A percentile compares a stretch with the other conserved stretches of the same genome.
Conservation (phyloP, 2,113 vertebrate genomes). For the Coturnix japonica region DNA sequence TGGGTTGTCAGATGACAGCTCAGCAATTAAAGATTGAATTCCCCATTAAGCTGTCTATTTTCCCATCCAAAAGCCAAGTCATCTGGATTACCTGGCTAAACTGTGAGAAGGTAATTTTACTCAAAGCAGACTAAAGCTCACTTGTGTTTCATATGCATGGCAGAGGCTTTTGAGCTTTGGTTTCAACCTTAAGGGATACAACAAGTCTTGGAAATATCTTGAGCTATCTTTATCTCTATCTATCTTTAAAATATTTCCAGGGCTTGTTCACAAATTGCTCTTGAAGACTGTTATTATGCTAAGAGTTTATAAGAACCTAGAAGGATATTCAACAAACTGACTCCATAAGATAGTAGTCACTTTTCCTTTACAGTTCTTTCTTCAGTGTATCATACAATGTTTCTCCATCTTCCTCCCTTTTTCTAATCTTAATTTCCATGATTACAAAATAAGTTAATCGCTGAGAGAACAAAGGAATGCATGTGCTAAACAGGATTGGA, state of each 20-base stretch:
- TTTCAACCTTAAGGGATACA: neutral
- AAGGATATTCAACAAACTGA: neutral
- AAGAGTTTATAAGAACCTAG: neutral
- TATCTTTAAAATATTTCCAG: neutral
- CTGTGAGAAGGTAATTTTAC: neutral
- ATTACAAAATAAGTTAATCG: constrained; percentile 22
- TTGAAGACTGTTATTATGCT: neutral
- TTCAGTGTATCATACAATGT: neutral
- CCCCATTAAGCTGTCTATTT: neutral
- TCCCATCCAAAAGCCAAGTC: neutral
- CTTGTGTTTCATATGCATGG: neutral
- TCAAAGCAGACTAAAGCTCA: neutral
- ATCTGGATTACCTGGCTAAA: constrained; percentile 8
- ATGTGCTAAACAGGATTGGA: neutral
- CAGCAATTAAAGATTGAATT: neutral
- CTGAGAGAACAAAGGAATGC: constrained; percentile 22
- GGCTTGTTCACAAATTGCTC: neutral
- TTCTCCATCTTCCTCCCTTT: neutral
- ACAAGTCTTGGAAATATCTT: neutral
- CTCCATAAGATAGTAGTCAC: neutral
- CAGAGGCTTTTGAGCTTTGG: neutral
- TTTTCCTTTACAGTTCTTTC: neutral
- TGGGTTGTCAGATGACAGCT: constrained; percentile 41
- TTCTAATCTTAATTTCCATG: neutral
- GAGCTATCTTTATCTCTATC: neutral